Evolutionary conservation across 2,113 vertebrate species (phyloP), one percentile per base, ranked within the genome.

Genomic region (Psittacara wagleri): DNA sequence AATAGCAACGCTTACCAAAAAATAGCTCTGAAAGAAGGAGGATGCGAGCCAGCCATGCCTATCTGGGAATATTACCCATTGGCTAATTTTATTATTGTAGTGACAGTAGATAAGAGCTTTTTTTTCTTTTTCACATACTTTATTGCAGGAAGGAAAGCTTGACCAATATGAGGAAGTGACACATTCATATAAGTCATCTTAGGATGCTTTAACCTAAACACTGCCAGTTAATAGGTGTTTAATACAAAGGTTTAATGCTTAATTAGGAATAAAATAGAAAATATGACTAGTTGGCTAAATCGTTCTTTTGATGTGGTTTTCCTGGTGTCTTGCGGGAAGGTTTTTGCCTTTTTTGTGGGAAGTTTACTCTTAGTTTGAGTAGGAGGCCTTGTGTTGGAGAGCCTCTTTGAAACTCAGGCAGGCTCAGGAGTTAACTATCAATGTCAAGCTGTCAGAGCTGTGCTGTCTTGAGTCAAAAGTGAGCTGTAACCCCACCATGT

Each of bases 121-220:
- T 77, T 85, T 63, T 51, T 4, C 83, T 88, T 57, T 96, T 94
- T 84, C 96, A 94, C 81, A 73, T 91, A 95, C 92, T 97, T 97
- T 96, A 95, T 94, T 94, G 88, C 96, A 95, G 96, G 96, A 97
- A 97, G 96, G 94, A 97, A 96, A 96, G 72, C 81, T 94, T 2
- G 0, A 64, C 94, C 74, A 96, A 94, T 95, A 80, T 43, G 1
- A 96, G 96, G 96, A 97, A 96, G 91, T 97, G 96, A 96, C 95
- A 96, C 96, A 94, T 94, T 67, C 81, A 77, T 91, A 94, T 80
- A 96, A 96, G 96, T 97, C 95, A 94, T 92, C 83, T 89, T 95
- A 94, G 86, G 88, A 89, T 96, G 91, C 49, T 37, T 90, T 92
- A 92, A 86, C 88, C 86, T 95, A 96, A 96, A 96, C 94, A 94